These are phyloP conservation scores for Caenorhabditis elegans DNA, from an alignment of 1,140 invertebrate genomes.

Conservation along the genomic window WBcel235 BX284603.4:6588501-6589000, in stretches of 20 bases:
- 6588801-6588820: slow-evolving; percentile 77
- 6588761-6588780: background rate
- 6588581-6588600: slow-evolving; percentile 57
- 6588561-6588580: slow-evolving; percentile 50
- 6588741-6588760: slow-evolving; percentile 1
- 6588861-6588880: slow-evolving; percentile 71
- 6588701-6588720: slow-evolving; percentile 50
- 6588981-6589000: slow-evolving; percentile 75
- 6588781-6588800: slow-evolving; percentile 69
- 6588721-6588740: slow-evolving; percentile 47
- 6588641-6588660: slow-evolving; percentile 36
- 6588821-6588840: slow-evolving; percentile 73
- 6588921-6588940: too few species aligned
- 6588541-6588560: slow-evolving; percentile 32
- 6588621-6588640: slow-evolving; percentile 44
- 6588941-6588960: slow-evolving; percentile 64
- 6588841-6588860: slow-evolving; percentile 69
- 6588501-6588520: slow-evolving; percentile 53
- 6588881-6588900: slow-evolving; percentile 73
- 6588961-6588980: slow-evolving; percentile 74
- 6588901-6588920: slow-evolving; percentile 68
- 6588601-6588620: slow-evolving; percentile 60
- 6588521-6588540: slow-evolving; percentile 45
- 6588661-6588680: slow-evolving; percentile 47
- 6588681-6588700: slow-evolving; percentile 52